Base-by-base conservation (phyloP, 2,797 vertebrate species). In the Steatocranus sp. region DNA sequence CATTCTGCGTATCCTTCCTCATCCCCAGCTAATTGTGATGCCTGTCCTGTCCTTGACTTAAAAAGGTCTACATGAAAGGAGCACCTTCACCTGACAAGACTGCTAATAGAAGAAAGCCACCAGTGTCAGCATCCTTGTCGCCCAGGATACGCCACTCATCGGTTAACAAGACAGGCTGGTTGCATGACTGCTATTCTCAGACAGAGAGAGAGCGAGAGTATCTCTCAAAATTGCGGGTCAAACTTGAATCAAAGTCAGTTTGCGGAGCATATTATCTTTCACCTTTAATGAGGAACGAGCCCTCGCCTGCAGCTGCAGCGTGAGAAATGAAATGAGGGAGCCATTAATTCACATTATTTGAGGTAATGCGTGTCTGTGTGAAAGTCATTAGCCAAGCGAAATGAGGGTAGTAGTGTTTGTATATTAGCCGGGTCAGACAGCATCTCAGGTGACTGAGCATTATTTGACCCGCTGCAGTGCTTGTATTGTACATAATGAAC, bases 21-120 rank as follows among this genome's bases (percentile, higher is more conserved):
- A 75, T 88, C 85, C 77, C 32, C 6, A 46, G 87, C 94, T 94
- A 94, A 93, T 95, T 94, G 89, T 76, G 34, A 94, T 93, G 91
- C 92, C 87, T 88, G 85, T 80, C 86, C 89, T 88, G 91, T 87
- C 92, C 92, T 95, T 93, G 93, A 94, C 93, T 94, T 93, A 86
- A 92, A 91, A 92, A 93, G 87, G 89, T 94, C 88, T 90, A 91
- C 93, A 91, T 88, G 92, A 92, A 90, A 91, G 91, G 83, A 91
- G 85, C 92, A 91, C 92, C 92, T 92, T 91, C 92, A 94, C 94
- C 93, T 93, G 93, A 94, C 89, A 86, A 89, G 93, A 93, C 89
- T 94, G 88, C 90, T 94, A 93, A 95, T 91, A 85, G 84, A 90
- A 83, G 82, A 80, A 80, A 80, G 76, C 77, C 85, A 75, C 86